Base-by-base conservation (phyloP, 2,888 invertebrate species). In the Scrobipalpa atriplicella region DNA sequence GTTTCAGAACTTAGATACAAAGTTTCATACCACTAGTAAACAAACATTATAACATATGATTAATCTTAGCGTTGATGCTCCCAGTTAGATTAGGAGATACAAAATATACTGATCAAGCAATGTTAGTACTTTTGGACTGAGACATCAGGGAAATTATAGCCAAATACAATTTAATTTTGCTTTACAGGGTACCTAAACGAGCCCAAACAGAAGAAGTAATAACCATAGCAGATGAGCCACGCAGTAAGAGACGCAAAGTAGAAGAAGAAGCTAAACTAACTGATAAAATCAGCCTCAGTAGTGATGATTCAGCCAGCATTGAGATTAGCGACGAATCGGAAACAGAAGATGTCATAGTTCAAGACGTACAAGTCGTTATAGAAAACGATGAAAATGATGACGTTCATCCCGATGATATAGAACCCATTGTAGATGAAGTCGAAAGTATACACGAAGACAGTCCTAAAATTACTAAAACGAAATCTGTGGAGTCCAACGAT, bases 201-300 rank as follows among this genome's bases (percentile, higher is more conserved):
- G 66, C 69, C 13, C 67, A 77, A 51, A 54, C 29, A 43, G 76
- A 78, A 18, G 80, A 81, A 21, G 70, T 85, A 1, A 81, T 85
- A 67, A 78, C 78, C 2, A 80, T 86, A 69, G 66, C 73, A 1
- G 86, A 84, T 63, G 92, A 87, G 69, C 90, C 92, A 0, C 65
- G 71, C 0, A 76, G 58, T 13, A 92, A 92, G 69, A 86, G 77
- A 64, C 71, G 75, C 5, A 82, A 87, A 6, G 39, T 84, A 19
- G 78, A 77, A 29, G 78, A 77, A 36, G 75, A 76, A 16, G 78
- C 76, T n/a, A 68, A 71, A 29, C 29, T 29, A 1, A 19, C 73
- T 10, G 89, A 88, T 10, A 81, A 83, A 72, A 89, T 91, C 58
- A 88, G 87, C 66, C 70, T 91, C 11, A 89, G 89, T 69, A 90